These are phyloP conservation scores for Lepus americanus DNA, from an alignment of 2,113 vertebrate species.

Conservation along the genomic window DNA sequence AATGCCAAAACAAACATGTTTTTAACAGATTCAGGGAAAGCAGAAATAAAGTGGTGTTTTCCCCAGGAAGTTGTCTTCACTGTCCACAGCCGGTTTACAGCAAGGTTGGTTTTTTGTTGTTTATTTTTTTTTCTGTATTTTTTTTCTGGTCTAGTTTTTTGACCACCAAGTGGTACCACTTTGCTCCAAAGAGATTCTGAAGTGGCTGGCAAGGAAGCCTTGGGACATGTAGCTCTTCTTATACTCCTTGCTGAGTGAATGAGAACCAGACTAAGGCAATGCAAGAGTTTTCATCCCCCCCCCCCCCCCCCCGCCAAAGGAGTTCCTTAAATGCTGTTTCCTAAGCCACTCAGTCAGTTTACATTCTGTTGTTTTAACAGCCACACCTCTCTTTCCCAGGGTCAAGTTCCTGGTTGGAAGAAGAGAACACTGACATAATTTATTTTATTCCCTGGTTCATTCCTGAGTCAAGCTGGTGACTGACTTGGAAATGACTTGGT, in stretches of 20 bases:
- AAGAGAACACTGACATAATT: not conserved
- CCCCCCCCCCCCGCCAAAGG: not conserved
- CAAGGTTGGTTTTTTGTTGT: not conserved
- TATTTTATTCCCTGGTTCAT: not conserved
- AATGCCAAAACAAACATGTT: conserved; percentile 74
- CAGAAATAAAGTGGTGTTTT: conserved; percentile 65
- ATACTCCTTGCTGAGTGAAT: accelerated
- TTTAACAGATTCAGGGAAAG: conserved; percentile 72
- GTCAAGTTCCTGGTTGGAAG: not conserved
- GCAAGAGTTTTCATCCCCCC: too few relatives aligned
- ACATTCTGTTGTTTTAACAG: not conserved
- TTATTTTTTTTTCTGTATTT: not conserved
- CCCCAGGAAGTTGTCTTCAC: conserved; percentile 52
- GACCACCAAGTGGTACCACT: not conserved
- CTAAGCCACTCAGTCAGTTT: too few relatives aligned
- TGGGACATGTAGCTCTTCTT: accelerated
- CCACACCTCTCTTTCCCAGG: not conserved
- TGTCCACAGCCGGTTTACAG: conserved; percentile 34
- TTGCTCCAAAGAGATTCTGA: not conserved
- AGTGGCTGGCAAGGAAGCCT: accelerated
- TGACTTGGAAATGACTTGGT: not conserved
- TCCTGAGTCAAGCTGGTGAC: not conserved
- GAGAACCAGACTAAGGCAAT: accelerated
- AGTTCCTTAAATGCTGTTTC: not conserved
- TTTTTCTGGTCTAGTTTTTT: conserved; percentile 4